Evolutionary conservation across 2,888 invertebrate genomes (phyloP), one percentile per base, ranked within the genome.

Genomic region (Hirudinaria manillensis): DNA sequence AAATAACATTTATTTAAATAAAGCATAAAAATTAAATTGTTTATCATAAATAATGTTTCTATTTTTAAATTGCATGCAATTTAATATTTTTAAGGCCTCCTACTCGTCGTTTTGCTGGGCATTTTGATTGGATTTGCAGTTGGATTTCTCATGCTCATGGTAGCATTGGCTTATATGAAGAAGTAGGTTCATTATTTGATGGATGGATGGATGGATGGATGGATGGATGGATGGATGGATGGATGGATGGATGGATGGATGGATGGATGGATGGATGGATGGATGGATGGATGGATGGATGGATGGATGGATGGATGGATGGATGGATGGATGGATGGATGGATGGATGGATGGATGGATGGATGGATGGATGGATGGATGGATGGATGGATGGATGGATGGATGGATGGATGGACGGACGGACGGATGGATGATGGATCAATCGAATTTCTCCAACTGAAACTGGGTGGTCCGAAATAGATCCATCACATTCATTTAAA

Each of bases 111-210:
- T n/a, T 71, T 78, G 10, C 76, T 79, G 29, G 79, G 79, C 32
- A 77, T 79, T 53, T 76, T 78, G 24, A 79, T 79, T n/a, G 79
- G 79, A 1, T 77, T 79, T 19, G 78, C 78, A 36, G 73, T 76
- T 16, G 79, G 79, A 16, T 76, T 79, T 29, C 72, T 79, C 32
- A 79, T 79, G 79, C 67, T 79, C 36, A 74, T 79, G 27, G 70
- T 72, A 19, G 79, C 78, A 2, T 70, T 79, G 29, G 78, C 78
- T 51, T 79, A 79, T 70, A 77, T 78, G 76, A 77, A 76, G 45
- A 77, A 77, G 79, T 79, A 72, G n/a, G 76, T 32, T n/a, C 36
- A 34, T 32, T n/a, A 29, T 2, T 68, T 36, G 68, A 34, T 68
- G 32, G 36, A 34, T 6, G 10, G 29, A 67, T 67, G 4, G 21